Percentiles rank a stretch among this genome's conserved stretches.
phyloP scores from a whole-genome alignment of 2,113 vertebrate genomes.

The Bubo blakistoni region DNA sequence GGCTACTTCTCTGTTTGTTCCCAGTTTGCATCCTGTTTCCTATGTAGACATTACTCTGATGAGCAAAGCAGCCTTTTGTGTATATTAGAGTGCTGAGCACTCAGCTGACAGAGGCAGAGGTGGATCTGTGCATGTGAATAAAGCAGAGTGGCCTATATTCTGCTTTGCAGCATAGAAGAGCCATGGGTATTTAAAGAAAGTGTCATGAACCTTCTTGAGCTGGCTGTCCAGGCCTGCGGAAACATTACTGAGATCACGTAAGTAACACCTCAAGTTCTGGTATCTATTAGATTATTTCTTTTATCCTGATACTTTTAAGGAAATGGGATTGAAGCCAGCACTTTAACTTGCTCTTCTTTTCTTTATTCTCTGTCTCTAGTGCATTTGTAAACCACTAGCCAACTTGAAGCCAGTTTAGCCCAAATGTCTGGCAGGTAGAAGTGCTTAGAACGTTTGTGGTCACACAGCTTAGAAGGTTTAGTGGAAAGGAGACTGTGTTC shows the following conservation, averaged over 20 bases:
- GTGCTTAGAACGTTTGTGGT: background rate
- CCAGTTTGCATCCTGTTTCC: background rate
- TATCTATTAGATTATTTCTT: background rate
- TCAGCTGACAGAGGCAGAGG: background rate
- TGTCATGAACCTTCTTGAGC: conserved; percentile 33
- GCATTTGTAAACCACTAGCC: background rate
- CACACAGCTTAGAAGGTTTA: fast-evolving
- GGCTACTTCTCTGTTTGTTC: background rate
- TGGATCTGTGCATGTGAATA: background rate
- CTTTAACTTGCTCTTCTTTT: background rate
- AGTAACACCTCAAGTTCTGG: background rate
- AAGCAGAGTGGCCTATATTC: background rate
- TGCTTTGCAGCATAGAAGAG: conserved; percentile 76
- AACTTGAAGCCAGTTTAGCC: background rate
- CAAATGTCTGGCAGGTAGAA: background rate
- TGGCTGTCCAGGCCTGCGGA: conserved; percentile 48
- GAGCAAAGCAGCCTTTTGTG: background rate
- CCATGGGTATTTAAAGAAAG: conserved; percentile 62
- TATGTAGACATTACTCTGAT: background rate
- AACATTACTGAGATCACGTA: conserved; percentile 70
- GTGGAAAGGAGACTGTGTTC: background rate
- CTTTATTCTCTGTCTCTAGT: background rate
- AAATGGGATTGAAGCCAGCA: background rate
- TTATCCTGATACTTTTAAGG: background rate
- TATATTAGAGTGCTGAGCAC: background rate